These are phyloP conservation scores for Hafferia zeledoni DNA, from an alignment of 2,797 vertebrate genomes.

Conservation along the genomic window DNA sequence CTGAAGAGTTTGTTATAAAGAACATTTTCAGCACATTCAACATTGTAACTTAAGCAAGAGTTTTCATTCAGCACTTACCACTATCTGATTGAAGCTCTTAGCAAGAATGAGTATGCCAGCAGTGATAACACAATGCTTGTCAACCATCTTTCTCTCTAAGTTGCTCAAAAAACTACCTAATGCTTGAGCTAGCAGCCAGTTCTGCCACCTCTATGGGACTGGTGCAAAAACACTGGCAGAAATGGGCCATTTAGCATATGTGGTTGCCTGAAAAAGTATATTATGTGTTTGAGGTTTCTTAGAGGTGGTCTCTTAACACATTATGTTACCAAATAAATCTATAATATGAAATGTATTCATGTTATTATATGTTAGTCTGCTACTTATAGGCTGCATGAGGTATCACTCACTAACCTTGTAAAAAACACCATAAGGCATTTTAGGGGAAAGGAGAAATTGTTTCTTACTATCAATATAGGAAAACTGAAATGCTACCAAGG, in stretches of 20 bases:
- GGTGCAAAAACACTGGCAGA: background rate
- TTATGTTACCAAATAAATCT: background rate
- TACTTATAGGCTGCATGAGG: background rate
- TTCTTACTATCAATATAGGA: background rate
- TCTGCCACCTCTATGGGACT: background rate
- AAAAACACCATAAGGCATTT: background rate
- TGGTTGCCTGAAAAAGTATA: background rate
- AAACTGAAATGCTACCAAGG: background rate
- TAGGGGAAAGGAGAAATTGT: background rate
- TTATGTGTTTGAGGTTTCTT: background rate
- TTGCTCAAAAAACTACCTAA: background rate
- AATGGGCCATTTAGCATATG: background rate
- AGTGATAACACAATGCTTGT: background rate
- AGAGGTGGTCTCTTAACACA: background rate
- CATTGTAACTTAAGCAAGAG: background rate
- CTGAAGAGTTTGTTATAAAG: background rate
- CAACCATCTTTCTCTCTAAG: background rate
- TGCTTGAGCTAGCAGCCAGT: background rate
- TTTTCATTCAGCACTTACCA: background rate
- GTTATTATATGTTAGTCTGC: background rate
- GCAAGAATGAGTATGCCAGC: background rate
- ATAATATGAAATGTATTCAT: background rate
- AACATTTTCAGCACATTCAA: background rate
- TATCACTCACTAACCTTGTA: background rate
- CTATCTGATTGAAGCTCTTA: background rate